Evolutionary conservation across 2,113 vertebrate genomes (phyloP).

Genomic region (Nansenia antarctica): DNA sequence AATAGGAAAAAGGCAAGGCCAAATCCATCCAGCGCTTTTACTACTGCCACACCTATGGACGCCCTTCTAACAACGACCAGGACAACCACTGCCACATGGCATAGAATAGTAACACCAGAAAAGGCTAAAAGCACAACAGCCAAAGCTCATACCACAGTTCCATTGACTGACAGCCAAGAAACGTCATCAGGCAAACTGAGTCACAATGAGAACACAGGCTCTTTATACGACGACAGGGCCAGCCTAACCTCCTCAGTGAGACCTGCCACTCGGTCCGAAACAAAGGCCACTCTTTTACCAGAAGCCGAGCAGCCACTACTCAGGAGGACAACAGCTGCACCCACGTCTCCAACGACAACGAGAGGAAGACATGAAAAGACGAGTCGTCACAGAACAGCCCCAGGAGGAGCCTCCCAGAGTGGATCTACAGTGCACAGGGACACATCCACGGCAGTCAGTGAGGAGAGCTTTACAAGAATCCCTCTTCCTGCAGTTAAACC

Average conservation of each 20-base stretch:
- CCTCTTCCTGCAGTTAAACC: slow-evolving; percentile 28
- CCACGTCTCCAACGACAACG: slow-evolving; percentile 31
- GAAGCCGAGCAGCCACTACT: slow-evolving; percentile 23
- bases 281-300: slow-evolving; percentile 5
- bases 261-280: slow-evolving; percentile 21
- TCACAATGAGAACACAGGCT: slow-evolving; percentile 51
- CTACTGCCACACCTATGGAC: slow-evolving; percentile 21
- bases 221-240: slow-evolving; percentile 19
- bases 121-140: slow-evolving; percentile 16
- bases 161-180: slow-evolving; percentile 49
- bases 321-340: slow-evolving; percentile 25
- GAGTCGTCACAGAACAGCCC: slow-evolving; percentile 6
- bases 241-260: slow-evolving; percentile 8
- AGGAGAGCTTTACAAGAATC: slow-evolving; percentile 26
- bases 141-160: slow-evolving; percentile 46
- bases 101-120: slow-evolving; percentile 49
- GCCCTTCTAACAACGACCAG: slow-evolving; percentile 7
- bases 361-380: slow-evolving; percentile 15
- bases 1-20: slow-evolving; percentile 66
- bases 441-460: slow-evolving; percentile 15
- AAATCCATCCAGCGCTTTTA: slow-evolving; percentile 28
- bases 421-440: background rate
- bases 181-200: slow-evolving; percentile 52
- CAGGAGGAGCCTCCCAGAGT: background rate
- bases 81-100: slow-evolving; percentile 18